These are phyloP conservation scores for Fringilla coelebs DNA, from an alignment of 2,797 vertebrate species.

Conservation along the genomic window DNA sequence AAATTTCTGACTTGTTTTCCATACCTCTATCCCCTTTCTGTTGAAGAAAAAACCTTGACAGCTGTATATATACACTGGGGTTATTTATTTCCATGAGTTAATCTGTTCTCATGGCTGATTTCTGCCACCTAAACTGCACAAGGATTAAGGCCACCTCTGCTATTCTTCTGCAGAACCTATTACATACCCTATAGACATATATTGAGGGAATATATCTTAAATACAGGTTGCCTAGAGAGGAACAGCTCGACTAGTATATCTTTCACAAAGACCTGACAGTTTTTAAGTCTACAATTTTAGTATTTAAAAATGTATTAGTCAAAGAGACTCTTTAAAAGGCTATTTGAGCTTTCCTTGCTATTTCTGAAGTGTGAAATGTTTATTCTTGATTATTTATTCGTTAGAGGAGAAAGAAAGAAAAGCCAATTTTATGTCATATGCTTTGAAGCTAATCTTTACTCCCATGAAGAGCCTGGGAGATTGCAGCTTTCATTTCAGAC, in stretches of 20 bases:
- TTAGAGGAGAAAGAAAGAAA: background rate
- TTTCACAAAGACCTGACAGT: background rate
- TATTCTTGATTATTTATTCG: background rate
- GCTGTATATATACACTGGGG: background rate
- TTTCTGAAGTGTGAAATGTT: background rate
- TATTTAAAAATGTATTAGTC: background rate
- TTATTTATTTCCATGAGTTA: background rate
- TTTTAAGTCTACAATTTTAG: background rate
- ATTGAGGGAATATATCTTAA: background rate
- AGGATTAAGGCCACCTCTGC: background rate
- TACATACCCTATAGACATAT: background rate
- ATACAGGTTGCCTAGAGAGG: background rate
- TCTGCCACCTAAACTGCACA: background rate
- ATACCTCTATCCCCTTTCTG: background rate
- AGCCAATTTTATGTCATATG: background rate
- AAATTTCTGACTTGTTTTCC: background rate
- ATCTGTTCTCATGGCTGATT: background rate
- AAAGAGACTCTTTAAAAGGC: background rate
- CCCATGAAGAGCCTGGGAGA: background rate
- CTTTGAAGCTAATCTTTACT: slow-evolving; percentile 25
- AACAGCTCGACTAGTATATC: background rate
- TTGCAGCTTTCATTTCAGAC: background rate
- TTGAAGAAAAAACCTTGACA: background rate
- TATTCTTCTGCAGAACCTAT: background rate
- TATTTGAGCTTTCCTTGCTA: background rate